Evolutionary conservation across 2,797 vertebrate genomes (phyloP).

Genomic region (Cossypha dichroa): DNA sequence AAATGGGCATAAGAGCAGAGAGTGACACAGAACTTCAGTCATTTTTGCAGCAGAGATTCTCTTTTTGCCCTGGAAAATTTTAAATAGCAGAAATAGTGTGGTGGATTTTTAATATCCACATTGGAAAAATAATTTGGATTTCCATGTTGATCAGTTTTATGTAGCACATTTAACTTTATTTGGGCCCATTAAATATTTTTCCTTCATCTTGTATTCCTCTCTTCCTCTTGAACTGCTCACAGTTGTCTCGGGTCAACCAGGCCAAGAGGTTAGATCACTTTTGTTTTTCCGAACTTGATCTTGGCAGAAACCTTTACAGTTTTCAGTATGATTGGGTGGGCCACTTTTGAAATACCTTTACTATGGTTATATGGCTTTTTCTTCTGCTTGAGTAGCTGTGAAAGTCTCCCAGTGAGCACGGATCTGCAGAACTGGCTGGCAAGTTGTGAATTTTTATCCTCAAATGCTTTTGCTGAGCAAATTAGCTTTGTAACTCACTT

Average conservation of each 20-base stretch:
- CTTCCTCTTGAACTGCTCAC: background rate
- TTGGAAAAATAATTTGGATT: background rate
- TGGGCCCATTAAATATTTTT: background rate
- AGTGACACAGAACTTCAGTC: background rate
- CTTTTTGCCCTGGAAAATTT: background rate
- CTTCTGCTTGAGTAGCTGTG: background rate
- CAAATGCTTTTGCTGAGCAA: background rate
- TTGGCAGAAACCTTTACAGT: background rate
- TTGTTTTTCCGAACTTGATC: background rate
- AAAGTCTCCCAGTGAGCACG: background rate
- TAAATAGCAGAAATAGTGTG: background rate
- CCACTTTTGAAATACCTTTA: background rate
- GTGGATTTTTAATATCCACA: background rate
- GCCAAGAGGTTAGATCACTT: background rate
- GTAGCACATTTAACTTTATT: background rate
- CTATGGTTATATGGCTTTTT: background rate
- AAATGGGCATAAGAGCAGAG: background rate
- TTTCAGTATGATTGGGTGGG: background rate
- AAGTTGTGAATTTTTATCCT: background rate
- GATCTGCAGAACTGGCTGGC: background rate
- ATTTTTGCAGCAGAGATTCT: background rate
- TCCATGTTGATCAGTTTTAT: background rate
- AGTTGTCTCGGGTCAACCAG: background rate
- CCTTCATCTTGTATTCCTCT: background rate
- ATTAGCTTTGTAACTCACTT: slow-evolving; percentile 41